phyloP scores from a whole-genome alignment of 1,140 invertebrate species.

The Drosophila seguyi region DNA sequence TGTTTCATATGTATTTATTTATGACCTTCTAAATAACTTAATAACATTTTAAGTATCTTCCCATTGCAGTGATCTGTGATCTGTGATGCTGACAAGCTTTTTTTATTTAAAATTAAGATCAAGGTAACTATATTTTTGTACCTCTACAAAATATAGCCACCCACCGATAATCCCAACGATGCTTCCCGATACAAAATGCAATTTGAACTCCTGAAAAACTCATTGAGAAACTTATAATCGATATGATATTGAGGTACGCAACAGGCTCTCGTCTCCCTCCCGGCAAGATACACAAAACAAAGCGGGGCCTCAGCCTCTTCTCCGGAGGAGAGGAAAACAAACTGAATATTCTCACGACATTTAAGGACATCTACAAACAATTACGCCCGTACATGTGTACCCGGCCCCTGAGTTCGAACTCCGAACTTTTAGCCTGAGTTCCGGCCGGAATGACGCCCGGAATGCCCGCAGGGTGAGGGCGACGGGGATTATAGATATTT shows the following conservation, averaged over 20 bases:
- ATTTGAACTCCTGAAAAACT: conserved; percentile 21
- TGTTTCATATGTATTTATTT: neutral
- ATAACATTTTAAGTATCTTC: neutral
- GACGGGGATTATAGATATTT: conserved; percentile 78
- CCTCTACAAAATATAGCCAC: neutral
- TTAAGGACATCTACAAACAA: conserved; percentile 78
- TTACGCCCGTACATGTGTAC: conserved; percentile 76
- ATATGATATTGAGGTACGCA: conserved; percentile 16
- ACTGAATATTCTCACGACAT: conserved; percentile 80
- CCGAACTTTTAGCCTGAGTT: conserved; percentile 22
- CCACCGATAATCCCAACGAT: neutral
- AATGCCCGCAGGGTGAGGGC: conserved; percentile 45
- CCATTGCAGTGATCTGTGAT: neutral
- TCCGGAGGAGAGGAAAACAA: conserved; percentile 29
- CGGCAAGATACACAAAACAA: conserved; percentile 29
- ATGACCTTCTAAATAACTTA: neutral
- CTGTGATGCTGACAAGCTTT: neutral
- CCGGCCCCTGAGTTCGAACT: conserved; percentile 23
- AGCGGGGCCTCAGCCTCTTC: neutral
- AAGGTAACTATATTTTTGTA: neutral
- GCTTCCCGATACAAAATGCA: neutral
- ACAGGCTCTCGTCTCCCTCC: conserved; percentile 38
- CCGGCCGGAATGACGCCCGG: conserved; percentile 32
- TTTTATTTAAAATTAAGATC: neutral
- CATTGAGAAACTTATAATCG: conserved; percentile 22